These are phyloP conservation scores for Trematocara zebra DNA, from an alignment of 2,113 vertebrate species.

Conservation along the genomic window DNA sequence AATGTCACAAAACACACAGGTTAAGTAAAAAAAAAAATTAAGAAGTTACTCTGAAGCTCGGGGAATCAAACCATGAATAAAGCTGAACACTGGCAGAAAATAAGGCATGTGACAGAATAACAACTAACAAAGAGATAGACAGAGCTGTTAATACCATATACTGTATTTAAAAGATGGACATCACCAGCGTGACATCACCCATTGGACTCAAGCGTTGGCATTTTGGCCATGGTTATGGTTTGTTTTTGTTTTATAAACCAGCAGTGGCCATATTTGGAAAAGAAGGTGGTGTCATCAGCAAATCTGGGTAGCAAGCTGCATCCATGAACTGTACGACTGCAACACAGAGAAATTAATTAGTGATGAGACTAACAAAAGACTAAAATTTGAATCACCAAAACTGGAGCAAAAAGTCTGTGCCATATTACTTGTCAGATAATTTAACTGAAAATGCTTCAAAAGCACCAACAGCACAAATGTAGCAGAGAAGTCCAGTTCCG, in stretches of 20 bases:
- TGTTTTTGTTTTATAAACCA: not conserved
- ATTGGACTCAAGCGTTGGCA: not conserved
- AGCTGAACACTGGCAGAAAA: not conserved
- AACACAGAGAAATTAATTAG: not conserved
- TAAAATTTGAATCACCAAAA: not conserved
- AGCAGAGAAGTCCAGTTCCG: not conserved
- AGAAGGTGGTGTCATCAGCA: not conserved
- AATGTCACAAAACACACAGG: not conserved
- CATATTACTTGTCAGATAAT: not conserved
- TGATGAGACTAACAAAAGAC: not conserved
- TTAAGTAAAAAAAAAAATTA: not conserved
- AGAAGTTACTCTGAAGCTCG: not conserved
- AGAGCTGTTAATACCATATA: not conserved
- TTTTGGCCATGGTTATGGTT: not conserved
- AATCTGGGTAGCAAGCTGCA: not conserved
- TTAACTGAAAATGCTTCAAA: not conserved
- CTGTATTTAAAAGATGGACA: not conserved
- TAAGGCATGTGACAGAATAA: not conserved
- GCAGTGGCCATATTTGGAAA: not conserved
- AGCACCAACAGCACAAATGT: not conserved
- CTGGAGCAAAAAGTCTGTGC: not conserved
- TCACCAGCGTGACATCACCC: not conserved
- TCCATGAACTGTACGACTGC: not conserved
- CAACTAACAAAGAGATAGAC: not conserved
- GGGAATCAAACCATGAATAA: not conserved